These are phyloP conservation scores for Trachelus iudaicus DNA, from an alignment of 2,888 invertebrate species.

Conservation along the genomic window DNA sequence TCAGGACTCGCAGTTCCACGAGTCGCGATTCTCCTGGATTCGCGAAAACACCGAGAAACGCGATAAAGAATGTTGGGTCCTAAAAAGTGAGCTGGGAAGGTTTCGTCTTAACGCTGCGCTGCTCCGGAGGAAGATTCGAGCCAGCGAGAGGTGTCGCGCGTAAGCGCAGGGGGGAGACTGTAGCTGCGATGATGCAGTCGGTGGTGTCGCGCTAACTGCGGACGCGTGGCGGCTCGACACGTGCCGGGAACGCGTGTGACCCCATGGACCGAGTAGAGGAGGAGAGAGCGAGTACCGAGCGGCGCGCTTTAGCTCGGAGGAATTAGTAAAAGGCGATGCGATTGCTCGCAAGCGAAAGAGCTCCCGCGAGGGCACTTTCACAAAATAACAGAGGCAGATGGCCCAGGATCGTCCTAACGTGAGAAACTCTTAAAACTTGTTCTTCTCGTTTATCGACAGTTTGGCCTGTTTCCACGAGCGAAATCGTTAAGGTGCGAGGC, in stretches of 20 bases:
- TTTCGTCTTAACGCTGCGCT: too few relatives aligned
- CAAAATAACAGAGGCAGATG: slow-evolving; percentile 36
- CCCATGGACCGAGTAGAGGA: slow-evolving; percentile 7
- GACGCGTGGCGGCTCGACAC: slow-evolving; percentile 46
- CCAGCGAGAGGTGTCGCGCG: slow-evolving; percentile 28
- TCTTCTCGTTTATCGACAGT: too few relatives aligned
- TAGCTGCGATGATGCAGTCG: slow-evolving; percentile 2
- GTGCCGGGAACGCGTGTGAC: slow-evolving; percentile 32
- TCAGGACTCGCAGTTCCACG: too few relatives aligned
- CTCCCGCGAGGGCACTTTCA: slow-evolving; percentile 7
- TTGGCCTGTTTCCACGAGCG: too few relatives aligned
- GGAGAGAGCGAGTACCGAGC: too few relatives aligned
- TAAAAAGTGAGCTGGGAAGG: too few relatives aligned
- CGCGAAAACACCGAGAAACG: too few relatives aligned
- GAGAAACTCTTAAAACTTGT: too few relatives aligned
- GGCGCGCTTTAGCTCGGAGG: slow-evolving; percentile 38
- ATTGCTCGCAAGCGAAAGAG: slow-evolving; percentile 24
- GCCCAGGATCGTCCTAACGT: not conserved
- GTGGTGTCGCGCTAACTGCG: slow-evolving; percentile 40
- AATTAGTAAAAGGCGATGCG: slow-evolving; percentile 22
- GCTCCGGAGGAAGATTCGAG: too few relatives aligned
- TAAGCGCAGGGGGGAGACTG: not conserved
- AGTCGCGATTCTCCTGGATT: too few relatives aligned
- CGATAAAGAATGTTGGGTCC: too few relatives aligned
- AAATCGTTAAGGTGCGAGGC: too few relatives aligned